Evolutionary conservation across 2,113 vertebrate genomes (phyloP), one percentile per base, ranked within the genome.

Genomic region (Gymnocephalus cernua): DNA sequence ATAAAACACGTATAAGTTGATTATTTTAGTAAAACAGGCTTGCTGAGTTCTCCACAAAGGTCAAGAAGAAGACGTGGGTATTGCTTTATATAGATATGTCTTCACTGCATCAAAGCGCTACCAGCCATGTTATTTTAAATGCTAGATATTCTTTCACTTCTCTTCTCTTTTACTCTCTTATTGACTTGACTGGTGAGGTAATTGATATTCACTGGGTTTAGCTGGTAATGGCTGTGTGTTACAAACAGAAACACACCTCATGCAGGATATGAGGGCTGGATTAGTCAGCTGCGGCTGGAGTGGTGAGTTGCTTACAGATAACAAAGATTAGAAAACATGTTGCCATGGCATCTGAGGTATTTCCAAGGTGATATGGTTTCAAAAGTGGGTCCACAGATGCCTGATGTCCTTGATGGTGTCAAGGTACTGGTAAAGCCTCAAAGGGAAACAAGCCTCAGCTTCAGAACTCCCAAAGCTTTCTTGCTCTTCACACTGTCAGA

Each of bases 301-400:
- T 85, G 87, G 80, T 79, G 67, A 85, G 70, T 88, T 89, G 90
- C 87, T 89, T 88, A 89, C 86, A 89, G 90, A 93, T 92, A 92
- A 92, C 89, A 90, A 89, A 93, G 94, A 93, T 93, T 93, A 89
- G 87, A 94, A 85, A 92, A 80, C 88, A 83, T 72, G 94, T 95
- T 94, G 89, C 91, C 93, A 94, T 95, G 93, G 92, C 4, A 45
- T 85, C 90, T n/a, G 53, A 85, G 87, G 82, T 88, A 90, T 91
- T 93, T 94, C 89, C 91, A 92, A 92, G 91, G 93, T 87, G 92
- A 94, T 85, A 44, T 53, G 83, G 87, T 91, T 89, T 89, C n/a
- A 89, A 93, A 89, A 86, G 78, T 76, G 86, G 86, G 66, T 54
- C 83, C 90, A 87, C 82, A 86, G 79, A 92, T 48, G 83, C 86